A percentile compares a stretch with the other conserved stretches of the same genome.
Evolutionary conservation across 2,888 invertebrate species (phyloP).

Genomic region (Drosophila prostipennis): DNA sequence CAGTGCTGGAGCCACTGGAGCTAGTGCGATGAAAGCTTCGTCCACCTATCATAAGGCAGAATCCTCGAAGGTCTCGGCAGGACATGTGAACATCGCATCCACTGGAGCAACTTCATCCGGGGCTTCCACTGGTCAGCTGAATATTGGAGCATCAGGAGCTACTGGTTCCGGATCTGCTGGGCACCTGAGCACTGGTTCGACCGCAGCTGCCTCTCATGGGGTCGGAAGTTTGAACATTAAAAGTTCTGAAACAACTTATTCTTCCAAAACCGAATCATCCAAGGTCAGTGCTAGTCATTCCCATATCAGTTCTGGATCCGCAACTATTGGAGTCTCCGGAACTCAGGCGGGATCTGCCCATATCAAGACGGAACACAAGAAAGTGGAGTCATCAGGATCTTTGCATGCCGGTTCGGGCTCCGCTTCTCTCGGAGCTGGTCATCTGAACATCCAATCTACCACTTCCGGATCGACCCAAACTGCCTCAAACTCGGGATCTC

Average conservation of each 20-base stretch:
- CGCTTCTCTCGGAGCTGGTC: not conserved
- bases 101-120: not conserved
- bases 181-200: slow-evolving; percentile 7
- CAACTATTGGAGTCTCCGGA: not conserved
- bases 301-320: not conserved
- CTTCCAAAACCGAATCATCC: not conserved
- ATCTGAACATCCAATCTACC: not conserved
- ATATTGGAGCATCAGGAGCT: too few species aligned
- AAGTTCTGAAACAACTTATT: not conserved
- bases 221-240: not conserved
- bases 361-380: slow-evolving; percentile 2
- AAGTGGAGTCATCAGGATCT: not conserved
- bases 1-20: not conserved
- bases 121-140: too few species aligned
- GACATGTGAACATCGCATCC: not conserved
- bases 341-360: not conserved
- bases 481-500: not conserved
- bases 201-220: not conserved
- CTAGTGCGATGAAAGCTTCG: not conserved
- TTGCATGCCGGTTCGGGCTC: not conserved
- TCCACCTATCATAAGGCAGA: not conserved
- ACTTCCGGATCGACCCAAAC: not conserved
- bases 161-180: slow-evolving; percentile 2
- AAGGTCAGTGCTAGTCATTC: not conserved
- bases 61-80: not conserved